Conservation (phyloP, 2,113 vertebrate genomes). For the Regulus satrapa region DNA sequence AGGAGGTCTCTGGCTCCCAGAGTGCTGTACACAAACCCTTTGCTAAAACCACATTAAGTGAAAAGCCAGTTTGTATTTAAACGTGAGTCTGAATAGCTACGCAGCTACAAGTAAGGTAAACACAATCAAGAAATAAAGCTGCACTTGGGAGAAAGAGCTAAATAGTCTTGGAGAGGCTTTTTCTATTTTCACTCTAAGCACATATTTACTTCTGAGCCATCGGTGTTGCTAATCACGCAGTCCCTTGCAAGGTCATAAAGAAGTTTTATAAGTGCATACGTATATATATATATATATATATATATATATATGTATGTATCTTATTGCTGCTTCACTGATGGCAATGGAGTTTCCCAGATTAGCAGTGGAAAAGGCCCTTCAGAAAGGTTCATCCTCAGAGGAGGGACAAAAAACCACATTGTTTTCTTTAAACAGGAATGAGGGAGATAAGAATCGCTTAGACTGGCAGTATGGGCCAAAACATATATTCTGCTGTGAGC, state of each 20-base stretch:
- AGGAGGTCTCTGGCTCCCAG: not conserved
- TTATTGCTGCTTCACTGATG: not conserved
- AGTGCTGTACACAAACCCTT: not conserved
- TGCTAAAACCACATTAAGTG: not conserved
- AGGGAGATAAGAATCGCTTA: not conserved
- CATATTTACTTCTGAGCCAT: not conserved
- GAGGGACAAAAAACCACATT: not conserved
- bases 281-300: not conserved
- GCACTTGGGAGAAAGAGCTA: not conserved
- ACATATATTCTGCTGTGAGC: not conserved
- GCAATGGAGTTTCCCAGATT: not conserved
- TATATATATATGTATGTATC: not conserved
- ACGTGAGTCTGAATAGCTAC: not conserved
- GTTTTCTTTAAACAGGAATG: not conserved
- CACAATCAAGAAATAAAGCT: not conserved
- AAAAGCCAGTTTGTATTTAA: not conserved
- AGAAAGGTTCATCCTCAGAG: not conserved
- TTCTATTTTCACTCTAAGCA: not conserved
- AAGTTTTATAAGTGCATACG: too few species aligned
- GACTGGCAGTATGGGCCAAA: not conserved
- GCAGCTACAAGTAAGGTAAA: not conserved
- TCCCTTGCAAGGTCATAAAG: not conserved
- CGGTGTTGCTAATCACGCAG: not conserved
- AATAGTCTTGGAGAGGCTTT: not conserved
- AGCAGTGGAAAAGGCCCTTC: not conserved